phyloP scores from a whole-genome alignment of 2,113 vertebrate species.

The Ovis canadensis region DNA sequence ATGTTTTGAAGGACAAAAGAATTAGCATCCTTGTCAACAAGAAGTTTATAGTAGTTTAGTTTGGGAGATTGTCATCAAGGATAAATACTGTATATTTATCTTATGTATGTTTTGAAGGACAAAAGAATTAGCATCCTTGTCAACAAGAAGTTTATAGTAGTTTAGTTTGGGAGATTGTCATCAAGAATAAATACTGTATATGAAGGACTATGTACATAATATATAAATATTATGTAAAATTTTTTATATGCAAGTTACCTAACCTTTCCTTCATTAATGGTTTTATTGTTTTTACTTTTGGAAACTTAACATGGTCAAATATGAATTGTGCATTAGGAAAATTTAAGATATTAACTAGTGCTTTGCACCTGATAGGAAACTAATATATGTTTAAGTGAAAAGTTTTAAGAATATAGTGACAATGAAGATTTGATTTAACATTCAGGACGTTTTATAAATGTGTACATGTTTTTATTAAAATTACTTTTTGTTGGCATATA shows the following conservation, averaged over 20 bases:
- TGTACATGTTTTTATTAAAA: conserved; percentile 22
- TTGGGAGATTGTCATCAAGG: not conserved
- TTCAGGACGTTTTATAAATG: not conserved
- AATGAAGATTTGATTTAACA: not conserved
- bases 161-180: not conserved
- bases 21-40: not conserved
- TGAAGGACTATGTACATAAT: not conserved
- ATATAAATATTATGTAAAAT: not conserved
- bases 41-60: not conserved
- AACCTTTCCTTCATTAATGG: not conserved
- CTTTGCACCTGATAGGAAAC: not conserved
- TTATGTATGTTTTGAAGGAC: not conserved
- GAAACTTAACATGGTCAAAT: not conserved
- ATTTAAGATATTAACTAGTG: not conserved
- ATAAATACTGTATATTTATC: not conserved
- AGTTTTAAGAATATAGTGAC: not conserved
- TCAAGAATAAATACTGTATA: not conserved
- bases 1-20: not conserved
- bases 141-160: not conserved
- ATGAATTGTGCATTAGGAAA: not conserved
- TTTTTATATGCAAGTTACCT: not conserved
- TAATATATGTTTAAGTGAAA: conserved; percentile 16
- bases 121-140: not conserved
- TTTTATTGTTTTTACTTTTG: not conserved
- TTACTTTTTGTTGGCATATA: not conserved